Conservation (phyloP, 2,888 invertebrate species). For the Nysson spinosus region DNA sequence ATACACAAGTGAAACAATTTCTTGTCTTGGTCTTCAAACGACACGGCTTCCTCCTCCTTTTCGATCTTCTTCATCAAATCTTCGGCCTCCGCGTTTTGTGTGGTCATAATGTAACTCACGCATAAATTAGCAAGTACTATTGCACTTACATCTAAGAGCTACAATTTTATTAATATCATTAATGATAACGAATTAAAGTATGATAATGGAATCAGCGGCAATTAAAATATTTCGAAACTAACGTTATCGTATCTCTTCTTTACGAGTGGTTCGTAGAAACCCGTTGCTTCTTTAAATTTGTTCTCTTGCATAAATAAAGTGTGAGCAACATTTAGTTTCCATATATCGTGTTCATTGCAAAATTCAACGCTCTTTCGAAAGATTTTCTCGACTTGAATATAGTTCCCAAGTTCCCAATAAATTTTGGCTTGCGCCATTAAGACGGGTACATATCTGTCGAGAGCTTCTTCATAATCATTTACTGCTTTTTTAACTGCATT, state of each 20-base stretch:
- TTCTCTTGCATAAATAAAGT: slow-evolving; percentile 99
- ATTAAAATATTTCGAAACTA: slow-evolving; percentile 58
- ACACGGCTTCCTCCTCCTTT: slow-evolving; percentile 96
- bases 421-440: slow-evolving; percentile 99
- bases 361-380: slow-evolving; percentile 98
- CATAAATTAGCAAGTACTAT: slow-evolving; percentile 98
- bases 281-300: slow-evolving; percentile 98
- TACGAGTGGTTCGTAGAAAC: slow-evolving; percentile 98
- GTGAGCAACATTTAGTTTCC: slow-evolving; percentile 99
- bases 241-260: slow-evolving; percentile 95
- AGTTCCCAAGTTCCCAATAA: slow-evolving; percentile 98
- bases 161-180: slow-evolving; percentile 28
- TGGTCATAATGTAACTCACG: slow-evolving; percentile 99
- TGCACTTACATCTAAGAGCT: slow-evolving; percentile 96
- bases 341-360: slow-evolving; percentile 97
- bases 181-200: not conserved
- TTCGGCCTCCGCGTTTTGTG: slow-evolving; percentile 99
- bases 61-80: slow-evolving; percentile 99
- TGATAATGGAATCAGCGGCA: not conserved
- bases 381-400: slow-evolving; percentile 96
- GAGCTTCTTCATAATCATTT: slow-evolving; percentile 92
- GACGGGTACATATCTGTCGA: slow-evolving; percentile 96
- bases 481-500: slow-evolving; percentile 93
- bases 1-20: slow-evolving; percentile 98
- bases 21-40: slow-evolving; percentile 94